Conservation (phyloP, 2,888 invertebrate genomes). For the Aricia artaxerxes region DNA sequence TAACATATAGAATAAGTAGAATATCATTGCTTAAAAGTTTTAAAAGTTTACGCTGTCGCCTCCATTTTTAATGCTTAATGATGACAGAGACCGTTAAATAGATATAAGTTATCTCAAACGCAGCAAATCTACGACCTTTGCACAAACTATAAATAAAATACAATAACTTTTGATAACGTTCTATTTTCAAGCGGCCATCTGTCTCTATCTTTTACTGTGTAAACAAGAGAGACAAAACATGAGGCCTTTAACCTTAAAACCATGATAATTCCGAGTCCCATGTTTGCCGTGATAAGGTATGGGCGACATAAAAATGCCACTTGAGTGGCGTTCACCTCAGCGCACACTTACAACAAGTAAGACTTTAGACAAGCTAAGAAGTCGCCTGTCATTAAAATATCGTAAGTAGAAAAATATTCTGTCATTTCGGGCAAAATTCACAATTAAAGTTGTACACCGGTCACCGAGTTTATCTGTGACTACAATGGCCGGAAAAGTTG, state of each 20-base stretch:
- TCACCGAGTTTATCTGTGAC: too few species aligned
- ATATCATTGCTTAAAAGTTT: too few species aligned
- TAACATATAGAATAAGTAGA: too few species aligned
- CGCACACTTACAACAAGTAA: neutral
- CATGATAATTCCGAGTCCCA: conserved; percentile 34
- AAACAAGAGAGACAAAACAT: conserved; percentile 29
- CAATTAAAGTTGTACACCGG: too few species aligned
- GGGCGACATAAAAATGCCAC: conserved; percentile 38
- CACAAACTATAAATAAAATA: conserved; percentile 13
- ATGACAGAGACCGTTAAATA: neutral
- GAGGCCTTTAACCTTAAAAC: conserved; percentile 28
- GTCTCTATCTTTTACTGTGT: neutral
- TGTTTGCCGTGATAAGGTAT: conserved; percentile 40
- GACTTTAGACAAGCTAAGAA: too few species aligned
- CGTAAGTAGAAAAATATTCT: too few species aligned
- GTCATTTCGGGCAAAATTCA: too few species aligned
- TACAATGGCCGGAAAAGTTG: too few species aligned
- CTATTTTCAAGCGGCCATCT: conserved; percentile 18
- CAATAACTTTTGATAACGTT: conserved; percentile 26
- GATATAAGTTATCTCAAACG: neutral
- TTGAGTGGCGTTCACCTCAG: conserved; percentile 32
- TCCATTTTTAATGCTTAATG: neutral
- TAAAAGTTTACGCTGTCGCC: neutral
- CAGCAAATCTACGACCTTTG: conserved; percentile 11
- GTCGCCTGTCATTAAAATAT: neutral